These are phyloP conservation scores for Drosophila neutralis DNA, from an alignment of 2,888 invertebrate genomes.

Conservation along the genomic window DNA sequence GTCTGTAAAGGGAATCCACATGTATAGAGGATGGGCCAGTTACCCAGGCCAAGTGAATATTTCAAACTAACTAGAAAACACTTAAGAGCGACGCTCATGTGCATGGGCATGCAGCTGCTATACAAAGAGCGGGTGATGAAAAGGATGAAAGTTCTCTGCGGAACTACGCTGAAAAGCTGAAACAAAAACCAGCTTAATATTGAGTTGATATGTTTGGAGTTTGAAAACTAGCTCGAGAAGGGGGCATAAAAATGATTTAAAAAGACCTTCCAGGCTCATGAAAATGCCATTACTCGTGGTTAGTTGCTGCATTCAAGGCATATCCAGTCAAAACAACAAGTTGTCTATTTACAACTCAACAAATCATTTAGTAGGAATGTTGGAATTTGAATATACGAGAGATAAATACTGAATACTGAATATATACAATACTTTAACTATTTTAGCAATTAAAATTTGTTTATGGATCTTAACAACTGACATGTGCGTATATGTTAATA, in stretches of 20 bases:
- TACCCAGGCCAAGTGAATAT: conserved; percentile 65
- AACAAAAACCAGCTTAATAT: conserved; percentile 26
- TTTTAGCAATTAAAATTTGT: not conserved
- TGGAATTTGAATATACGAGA: not conserved
- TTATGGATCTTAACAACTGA: not conserved
- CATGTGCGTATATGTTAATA: not conserved
- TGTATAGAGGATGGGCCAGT: conserved; percentile 15
- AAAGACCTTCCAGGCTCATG: not conserved
- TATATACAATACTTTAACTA: not conserved
- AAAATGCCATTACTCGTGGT: conserved; percentile 2
- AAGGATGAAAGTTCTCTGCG: conserved; percentile 31
- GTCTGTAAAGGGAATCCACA: conserved; percentile 3
- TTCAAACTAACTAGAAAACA: conserved; percentile 76
- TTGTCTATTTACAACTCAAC: not conserved
- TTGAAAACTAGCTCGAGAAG: not conserved
- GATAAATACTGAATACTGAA: too few species aligned
- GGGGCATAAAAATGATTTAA: not conserved
- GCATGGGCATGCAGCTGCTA: conserved; percentile 23
- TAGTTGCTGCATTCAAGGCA: not conserved
- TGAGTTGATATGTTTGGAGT: conserved; percentile 27
- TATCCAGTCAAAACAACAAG: not conserved
- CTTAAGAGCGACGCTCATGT: conserved; percentile 65
- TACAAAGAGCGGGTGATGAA: conserved; percentile 34
- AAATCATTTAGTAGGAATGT: not conserved
- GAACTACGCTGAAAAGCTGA: conserved; percentile 16